phyloP scores from a whole-genome alignment of 2,113 vertebrate genomes.

The Sceloporus undulatus region DNA sequence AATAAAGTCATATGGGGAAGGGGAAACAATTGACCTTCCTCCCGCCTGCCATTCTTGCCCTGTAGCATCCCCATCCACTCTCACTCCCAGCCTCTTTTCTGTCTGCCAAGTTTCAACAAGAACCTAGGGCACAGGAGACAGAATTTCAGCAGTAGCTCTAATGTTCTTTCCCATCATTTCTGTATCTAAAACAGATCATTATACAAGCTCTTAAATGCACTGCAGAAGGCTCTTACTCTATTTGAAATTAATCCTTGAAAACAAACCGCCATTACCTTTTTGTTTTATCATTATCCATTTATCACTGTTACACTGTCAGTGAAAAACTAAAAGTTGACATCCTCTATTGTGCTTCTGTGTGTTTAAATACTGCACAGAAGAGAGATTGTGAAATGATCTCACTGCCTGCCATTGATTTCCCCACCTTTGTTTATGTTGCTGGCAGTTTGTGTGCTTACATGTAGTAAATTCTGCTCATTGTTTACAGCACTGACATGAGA shows the following conservation, averaged over 20 bases:
- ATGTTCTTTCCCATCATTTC: not conserved
- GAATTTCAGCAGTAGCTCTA: conserved; percentile 1
- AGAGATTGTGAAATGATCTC: conserved; percentile 63
- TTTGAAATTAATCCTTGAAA: not conserved
- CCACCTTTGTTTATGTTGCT: conserved; percentile 75
- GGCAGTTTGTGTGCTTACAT: conserved; percentile 67
- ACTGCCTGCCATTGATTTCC: conserved; percentile 59
- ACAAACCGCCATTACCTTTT: conserved; percentile 34
- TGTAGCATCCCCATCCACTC: not conserved
- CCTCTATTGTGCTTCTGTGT: conserved; percentile 51
- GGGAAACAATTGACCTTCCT: not conserved
- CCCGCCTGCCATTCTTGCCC: too few species aligned
- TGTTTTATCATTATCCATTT: conserved; percentile 41
- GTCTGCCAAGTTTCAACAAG: too few species aligned
- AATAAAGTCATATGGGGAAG: not conserved
- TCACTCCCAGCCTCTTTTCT: not conserved
- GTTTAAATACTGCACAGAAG: conserved; percentile 41
- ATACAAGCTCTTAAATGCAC: not conserved
- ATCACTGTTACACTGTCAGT: conserved; percentile 48
- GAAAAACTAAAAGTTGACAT: conserved; percentile 50
- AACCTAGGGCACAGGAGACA: too few species aligned
- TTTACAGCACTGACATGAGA: conserved; percentile 73
- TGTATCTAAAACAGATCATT: conserved; percentile 36
- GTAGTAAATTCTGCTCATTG: conserved; percentile 73
- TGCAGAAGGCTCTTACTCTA: not conserved